Percentiles rank a stretch among this genome's conserved stretches.
Evolutionary conservation across 2,797 vertebrate species (phyloP).

Genomic region (Alcedo quadribrachys): DNA sequence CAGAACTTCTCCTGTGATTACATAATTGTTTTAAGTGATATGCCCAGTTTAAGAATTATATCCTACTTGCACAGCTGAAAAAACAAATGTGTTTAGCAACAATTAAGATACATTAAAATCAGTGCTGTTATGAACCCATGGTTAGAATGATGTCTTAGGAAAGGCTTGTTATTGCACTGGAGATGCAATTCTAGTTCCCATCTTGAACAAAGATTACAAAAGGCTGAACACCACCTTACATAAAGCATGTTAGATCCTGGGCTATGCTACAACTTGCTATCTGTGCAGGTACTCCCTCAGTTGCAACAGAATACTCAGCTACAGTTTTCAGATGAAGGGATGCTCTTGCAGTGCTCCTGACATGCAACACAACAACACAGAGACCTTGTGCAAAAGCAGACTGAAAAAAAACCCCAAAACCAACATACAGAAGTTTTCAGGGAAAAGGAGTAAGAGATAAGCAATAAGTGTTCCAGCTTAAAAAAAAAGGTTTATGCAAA

Average conservation of each 20-base stretch:
- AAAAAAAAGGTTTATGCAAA: neutral
- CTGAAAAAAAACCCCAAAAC: neutral
- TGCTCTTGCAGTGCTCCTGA: neutral
- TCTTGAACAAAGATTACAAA: constrained; percentile 14
- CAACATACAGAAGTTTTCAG: neutral
- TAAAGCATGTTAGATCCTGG: neutral
- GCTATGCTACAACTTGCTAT: neutral
- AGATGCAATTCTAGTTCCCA: neutral
- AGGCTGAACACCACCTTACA: neutral
- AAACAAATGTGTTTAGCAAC: neutral
- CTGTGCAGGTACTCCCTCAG: accelerated
- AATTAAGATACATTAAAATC: neutral
- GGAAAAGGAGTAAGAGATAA: neutral
- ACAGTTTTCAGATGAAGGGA: neutral
- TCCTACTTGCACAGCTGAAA: neutral
- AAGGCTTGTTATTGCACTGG: neutral
- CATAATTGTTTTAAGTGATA: too few relatives aligned
- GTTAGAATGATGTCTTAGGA: neutral
- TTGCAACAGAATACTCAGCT: neutral
- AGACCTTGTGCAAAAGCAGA: neutral
- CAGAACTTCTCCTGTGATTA: neutral
- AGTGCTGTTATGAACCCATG: neutral
- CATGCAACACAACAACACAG: neutral
- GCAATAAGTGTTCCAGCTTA: neutral
- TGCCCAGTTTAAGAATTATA: neutral